Evolutionary conservation across 1,140 invertebrate species (phyloP), one percentile per base, ranked within the genome.

Genomic region (Lerema accius): DNA sequence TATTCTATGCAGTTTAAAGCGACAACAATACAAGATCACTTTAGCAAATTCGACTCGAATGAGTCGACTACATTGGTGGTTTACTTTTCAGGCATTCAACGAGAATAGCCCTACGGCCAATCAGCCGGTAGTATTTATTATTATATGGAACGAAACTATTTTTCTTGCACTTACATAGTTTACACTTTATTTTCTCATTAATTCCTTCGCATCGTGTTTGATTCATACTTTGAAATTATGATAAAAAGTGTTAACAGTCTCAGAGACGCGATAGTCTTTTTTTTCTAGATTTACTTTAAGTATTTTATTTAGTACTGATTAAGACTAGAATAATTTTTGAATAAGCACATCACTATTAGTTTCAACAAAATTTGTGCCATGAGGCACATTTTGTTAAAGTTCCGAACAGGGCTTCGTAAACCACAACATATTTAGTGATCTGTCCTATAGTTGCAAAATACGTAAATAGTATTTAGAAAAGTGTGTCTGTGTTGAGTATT

Each of bases 91-190:
- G 93, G 92, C 92, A 86, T 93, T 91, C 90, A 92, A 89, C 92
- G 92, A 93, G 91, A 93, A 93, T 93, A 94, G 93, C 91, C 93
- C 94, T 89, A 92, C 93, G 90, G 92, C 92, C 89, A 92, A 92
- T 92, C 92, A 93, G 92, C 92, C 93, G 93, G 93, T 94, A 94
- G 89, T 92, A 92, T 90, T 90, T 79, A 82, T 84, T 85, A 85
- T 82, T 87, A 86, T 89, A 90, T 79, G 82, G 86, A 90, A 85
- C 87, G 85, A 88, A 82, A 80, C 63, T 84, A 84, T 89, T 83
- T 85, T 89, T 88, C 82, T 83, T 90, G 87, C 87, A 90, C 87
- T 89, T 45, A 58, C 26, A 58, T 58, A 67, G 82, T 81, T 72
- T 90, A 89, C 84, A 65, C 67, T 73, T 75, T 72, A 73, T 77